Conservation (phyloP, 2,888 invertebrate genomes). For the Lordiphosa fenestrarum region DNA sequence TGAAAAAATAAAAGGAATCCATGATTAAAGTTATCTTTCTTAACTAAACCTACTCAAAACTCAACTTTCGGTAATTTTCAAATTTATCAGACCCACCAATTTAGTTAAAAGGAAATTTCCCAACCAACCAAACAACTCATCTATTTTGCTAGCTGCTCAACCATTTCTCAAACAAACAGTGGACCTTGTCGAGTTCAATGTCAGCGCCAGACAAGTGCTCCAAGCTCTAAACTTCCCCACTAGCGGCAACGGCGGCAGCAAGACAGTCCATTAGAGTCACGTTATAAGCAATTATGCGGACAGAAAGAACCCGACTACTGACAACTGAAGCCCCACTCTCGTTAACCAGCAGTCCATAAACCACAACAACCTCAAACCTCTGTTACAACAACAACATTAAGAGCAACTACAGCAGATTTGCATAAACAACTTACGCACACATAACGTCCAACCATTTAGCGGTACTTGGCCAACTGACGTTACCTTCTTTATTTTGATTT, state of each 20-base stretch:
- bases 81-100: too few relatives aligned
- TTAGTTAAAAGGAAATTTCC: neutral
- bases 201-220: constrained; percentile 54
- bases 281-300: constrained; percentile 61
- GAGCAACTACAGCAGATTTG: constrained; percentile 50
- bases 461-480: constrained; percentile 42
- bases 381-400: constrained; percentile 12
- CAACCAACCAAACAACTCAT: constrained; percentile 18
- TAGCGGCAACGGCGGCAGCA: constrained; percentile 24
- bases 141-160: constrained; percentile 5
- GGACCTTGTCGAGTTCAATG: constrained; percentile 55
- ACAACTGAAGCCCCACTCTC: constrained; percentile 37
- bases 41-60: too few relatives aligned
- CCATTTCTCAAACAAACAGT: constrained; percentile 26
- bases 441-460: constrained; percentile 59
- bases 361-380: constrained; percentile 40
- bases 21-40: too few relatives aligned
- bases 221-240: constrained; percentile 10
- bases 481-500: constrained; percentile 33
- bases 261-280: constrained; percentile 55
- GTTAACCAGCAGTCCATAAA: constrained; percentile 48
- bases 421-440: constrained; percentile 63
- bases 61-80: too few relatives aligned
- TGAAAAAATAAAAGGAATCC: too few relatives aligned
- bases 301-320: constrained; percentile 16